Conservation (phyloP, 2,888 invertebrate species). For the Cheilosia pagana region DNA sequence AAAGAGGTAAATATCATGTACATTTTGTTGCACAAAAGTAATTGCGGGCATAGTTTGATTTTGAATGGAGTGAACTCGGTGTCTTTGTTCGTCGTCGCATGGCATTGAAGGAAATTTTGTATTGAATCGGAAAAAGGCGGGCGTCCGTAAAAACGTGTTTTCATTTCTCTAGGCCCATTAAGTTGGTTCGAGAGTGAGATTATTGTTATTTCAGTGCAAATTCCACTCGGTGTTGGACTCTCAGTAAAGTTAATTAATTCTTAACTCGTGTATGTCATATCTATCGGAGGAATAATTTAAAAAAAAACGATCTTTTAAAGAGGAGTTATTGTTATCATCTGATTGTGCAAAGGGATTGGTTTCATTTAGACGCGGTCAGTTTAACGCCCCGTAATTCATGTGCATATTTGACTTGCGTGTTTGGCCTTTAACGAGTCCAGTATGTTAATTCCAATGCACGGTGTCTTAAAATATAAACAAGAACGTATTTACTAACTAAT, state of each 20-base stretch:
- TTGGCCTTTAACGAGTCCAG: background rate
- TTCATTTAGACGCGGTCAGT: background rate
- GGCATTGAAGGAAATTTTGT: conserved; percentile 29
- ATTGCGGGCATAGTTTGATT: conserved; percentile 13
- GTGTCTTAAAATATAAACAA: background rate
- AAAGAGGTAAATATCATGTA: conserved; percentile 49
- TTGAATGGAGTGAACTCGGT: conserved; percentile 21
- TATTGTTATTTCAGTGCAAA: conserved; percentile 1
- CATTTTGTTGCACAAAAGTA: conserved; percentile 3
- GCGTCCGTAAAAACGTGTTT: conserved; percentile 61
- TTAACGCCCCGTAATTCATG: conserved; percentile 1
- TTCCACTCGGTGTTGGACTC: background rate
- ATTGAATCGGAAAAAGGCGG: conserved; percentile 58
- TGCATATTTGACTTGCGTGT: conserved; percentile 1
- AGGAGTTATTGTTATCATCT: background rate
- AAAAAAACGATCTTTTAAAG: background rate
- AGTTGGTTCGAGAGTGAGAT: background rate
- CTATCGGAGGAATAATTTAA: background rate
- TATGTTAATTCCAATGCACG: background rate
- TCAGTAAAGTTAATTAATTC: conserved; percentile 13
- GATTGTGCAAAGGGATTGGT: background rate
- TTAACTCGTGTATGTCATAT: conserved; percentile 12
- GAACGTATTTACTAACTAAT: background rate
- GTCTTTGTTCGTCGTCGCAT: conserved; percentile 56
- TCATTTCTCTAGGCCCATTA: conserved; percentile 4